phyloP scores from a whole-genome alignment of 2,113 vertebrate genomes.

The Leptocoma aspasia region DNA sequence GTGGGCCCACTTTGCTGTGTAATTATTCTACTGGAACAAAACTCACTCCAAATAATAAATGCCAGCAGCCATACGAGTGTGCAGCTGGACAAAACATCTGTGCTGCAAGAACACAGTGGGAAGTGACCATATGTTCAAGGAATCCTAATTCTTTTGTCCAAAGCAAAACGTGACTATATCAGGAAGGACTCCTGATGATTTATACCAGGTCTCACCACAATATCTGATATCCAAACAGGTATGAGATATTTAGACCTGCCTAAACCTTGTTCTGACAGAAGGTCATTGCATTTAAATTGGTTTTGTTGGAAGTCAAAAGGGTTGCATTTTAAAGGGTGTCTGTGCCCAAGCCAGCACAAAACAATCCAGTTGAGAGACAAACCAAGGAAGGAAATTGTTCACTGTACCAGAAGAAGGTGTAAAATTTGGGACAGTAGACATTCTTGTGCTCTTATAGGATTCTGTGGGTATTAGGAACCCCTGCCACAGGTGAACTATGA shows the following conservation, averaged over 20 bases:
- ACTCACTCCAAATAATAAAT: neutral
- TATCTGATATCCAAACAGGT: neutral
- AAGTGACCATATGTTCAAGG: neutral
- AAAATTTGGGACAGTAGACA: neutral
- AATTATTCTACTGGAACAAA: neutral
- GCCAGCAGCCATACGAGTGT: neutral
- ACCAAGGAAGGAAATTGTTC: neutral
- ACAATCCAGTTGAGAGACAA: neutral
- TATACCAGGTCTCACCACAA: neutral
- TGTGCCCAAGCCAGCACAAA: neutral
- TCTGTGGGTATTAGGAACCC: neutral
- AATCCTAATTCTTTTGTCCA: slow-evolving; percentile 11
- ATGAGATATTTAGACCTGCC: neutral
- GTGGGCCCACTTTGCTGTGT: neutral
- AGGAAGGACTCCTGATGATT: neutral
- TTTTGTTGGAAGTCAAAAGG: neutral
- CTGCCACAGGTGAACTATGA: neutral
- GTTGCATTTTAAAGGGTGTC: neutral
- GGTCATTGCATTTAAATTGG: neutral
- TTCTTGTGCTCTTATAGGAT: neutral
- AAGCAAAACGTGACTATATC: neutral
- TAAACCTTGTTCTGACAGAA: neutral
- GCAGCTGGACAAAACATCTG: slow-evolving; percentile 26
- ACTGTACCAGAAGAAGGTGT: neutral
- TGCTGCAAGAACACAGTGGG: neutral